Evolutionary conservation across 2,113 vertebrate species (phyloP), one percentile per base, ranked within the genome.

Genomic region (western clawed frog (Xenopus tropicalis)): DNA sequence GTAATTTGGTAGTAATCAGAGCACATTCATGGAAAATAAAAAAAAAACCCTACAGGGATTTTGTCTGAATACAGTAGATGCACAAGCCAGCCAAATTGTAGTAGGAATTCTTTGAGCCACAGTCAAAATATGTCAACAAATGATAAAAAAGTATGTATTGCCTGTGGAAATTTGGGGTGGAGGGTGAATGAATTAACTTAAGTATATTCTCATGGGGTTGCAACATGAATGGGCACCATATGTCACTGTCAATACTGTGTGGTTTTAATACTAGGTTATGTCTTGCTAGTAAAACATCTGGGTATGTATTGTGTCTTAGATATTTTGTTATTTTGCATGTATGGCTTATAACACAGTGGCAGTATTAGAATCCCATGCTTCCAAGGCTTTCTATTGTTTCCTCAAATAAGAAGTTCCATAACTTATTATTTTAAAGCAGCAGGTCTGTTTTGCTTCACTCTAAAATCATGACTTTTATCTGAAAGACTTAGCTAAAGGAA

Each of bases 41-140:
- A 13, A 54, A 22, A 57, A 69, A 57, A 20, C 24, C 67, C 52
- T 14, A 42, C 25, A 57, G 67, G 52, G 67, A 69, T 69, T 58
- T 57, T 5, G 19, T 57, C 2, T 57, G 19, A 69, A 57, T 57
- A 56, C 51, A 69, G 67, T 37, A 69, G 67, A 56, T 9, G 12
- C 24, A n/a, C 13, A 52, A 17, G 52, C 20, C 23, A 57, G 7
- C 20, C 20, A 66, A 66, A 48, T 22, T 64, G 19, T 64, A n/a
- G 21, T 20, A 8, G 1, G 25, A 43, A 51, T 51, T 48, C n/a
- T 48, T 66, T 12, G 6, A 42, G 29, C 67, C 17, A 57, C 17
- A 57, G 66, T 68, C 51, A 68, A 51, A 54, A 69, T 69, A 42
- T 56, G 51, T 42, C 51, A 42, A 42, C 24, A 54, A 69, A 57